Base-by-base conservation (phyloP, 2,113 vertebrate species). In the Buteo buteo region DNA sequence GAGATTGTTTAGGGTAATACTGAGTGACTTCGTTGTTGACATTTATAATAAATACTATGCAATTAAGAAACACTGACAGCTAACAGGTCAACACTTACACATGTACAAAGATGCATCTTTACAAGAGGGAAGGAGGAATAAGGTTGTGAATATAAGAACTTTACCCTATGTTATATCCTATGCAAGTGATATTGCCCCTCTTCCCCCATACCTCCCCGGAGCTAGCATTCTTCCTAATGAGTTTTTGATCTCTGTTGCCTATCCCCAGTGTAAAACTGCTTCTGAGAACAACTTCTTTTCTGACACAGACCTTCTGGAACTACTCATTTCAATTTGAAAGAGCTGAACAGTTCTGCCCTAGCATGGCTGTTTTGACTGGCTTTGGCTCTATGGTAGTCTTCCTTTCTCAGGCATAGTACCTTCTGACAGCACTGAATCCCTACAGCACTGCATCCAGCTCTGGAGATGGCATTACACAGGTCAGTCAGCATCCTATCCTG, bases 381-480 rank as follows among this genome's bases (percentile, higher is more conserved):
- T 59, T 84, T 89, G 69, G n/a, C 36, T 76, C 20, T 66, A 32
- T 54, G 65, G 36, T 65, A 45, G 65, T 76, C 24, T 34, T 82
- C 31, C 45, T 76, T 88, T 78, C 49, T 76, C 21, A 67, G 57
- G 14, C 45, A 24, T 4, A 34, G 34, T 12, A 40, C 34, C 47
- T 87, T 62, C 87, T 87, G 92, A 40, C 1, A 16, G 45, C 40
- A 47, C 40, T 1, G 1, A 47, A 79, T 54, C 49, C 21, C 74
- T 42, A 6, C 14, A 42, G 77, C 9, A 58, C 55, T 84, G 34
- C 65, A 54, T 52, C 57, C 49, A 61, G 0, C 57, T 72, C 76
- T 87, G 49, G 36, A 69, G 26, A 38, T 2, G 11, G 34, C 22
- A 13, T 71, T 82, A 70, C 24, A 25, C 0, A 0, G 2, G 7